Conservation (phyloP, 1,140 invertebrate species). For the Drosophila parabipectinata region DNA sequence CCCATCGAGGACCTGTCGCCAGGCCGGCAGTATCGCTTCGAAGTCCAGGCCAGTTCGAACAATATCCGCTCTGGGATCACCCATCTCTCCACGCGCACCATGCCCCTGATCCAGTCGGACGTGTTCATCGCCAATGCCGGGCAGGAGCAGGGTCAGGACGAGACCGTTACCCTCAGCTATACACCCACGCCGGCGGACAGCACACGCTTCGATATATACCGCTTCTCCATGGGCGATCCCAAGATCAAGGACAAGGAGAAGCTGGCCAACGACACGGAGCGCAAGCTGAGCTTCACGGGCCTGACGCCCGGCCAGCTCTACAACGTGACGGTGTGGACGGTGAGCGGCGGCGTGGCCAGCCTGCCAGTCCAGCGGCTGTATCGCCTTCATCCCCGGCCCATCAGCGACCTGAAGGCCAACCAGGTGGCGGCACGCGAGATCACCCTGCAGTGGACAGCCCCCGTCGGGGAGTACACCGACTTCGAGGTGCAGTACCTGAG, state of each 20-base stretch:
- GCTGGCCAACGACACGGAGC: conserved; percentile 90
- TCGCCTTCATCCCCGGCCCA: conserved; percentile 92
- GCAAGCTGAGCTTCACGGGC: conserved; percentile 92
- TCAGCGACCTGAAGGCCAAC: conserved; percentile 90
- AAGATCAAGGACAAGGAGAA: conserved; percentile 90
- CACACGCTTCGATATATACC: conserved; percentile 92
- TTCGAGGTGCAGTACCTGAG: conserved; percentile 95
- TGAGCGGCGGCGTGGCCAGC: conserved; percentile 92
- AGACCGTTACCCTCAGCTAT: conserved; percentile 90
- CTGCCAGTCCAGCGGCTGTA: conserved; percentile 93
- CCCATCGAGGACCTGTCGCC: conserved; percentile 91
- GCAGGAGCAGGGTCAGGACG: conserved; percentile 86
- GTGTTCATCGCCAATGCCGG: conserved; percentile 94
- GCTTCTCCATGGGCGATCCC: conserved; percentile 91
- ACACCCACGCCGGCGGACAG: conserved; percentile 91
- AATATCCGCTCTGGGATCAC: conserved; percentile 89
- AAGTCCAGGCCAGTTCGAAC: conserved; percentile 91
- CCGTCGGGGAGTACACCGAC: conserved; percentile 92
- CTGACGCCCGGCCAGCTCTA: conserved; percentile 93
- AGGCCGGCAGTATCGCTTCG: conserved; percentile 91
- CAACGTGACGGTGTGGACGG: conserved; percentile 97
- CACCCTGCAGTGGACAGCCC: conserved; percentile 91
- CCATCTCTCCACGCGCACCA: conserved; percentile 89
- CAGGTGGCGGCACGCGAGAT: conserved; percentile 91
- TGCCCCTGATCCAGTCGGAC: conserved; percentile 95